A percentile compares a stretch with the other conserved stretches of the same genome.
Conservation (phyloP, 2,113 vertebrate species). For the Plestiodon gilberti region DNA sequence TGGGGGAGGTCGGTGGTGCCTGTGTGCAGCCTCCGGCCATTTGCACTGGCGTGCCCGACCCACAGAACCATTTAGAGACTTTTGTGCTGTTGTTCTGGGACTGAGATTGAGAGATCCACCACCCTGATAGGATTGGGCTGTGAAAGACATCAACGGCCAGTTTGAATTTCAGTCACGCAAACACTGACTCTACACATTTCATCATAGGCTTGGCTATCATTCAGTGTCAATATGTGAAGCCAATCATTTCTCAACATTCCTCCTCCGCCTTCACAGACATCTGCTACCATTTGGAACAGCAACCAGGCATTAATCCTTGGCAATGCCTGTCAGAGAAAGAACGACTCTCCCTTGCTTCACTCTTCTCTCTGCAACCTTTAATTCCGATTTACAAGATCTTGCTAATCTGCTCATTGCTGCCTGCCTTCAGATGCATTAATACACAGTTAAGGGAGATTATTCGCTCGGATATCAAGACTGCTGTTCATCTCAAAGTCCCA, state of each 20-base stretch:
- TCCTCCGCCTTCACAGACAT: slow-evolving; percentile 8
- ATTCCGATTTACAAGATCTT: slow-evolving; percentile 30
- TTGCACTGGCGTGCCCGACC: too few relatives aligned
- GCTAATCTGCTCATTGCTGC: neutral
- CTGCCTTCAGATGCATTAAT: slow-evolving; percentile 46
- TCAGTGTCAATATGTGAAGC: neutral
- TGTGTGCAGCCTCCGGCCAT: too few relatives aligned
- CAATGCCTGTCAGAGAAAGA: neutral
- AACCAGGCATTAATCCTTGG: neutral
- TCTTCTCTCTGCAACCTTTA: neutral
- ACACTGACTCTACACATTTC: slow-evolving; percentile 3
- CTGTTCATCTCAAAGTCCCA: neutral
- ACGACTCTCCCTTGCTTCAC: neutral
- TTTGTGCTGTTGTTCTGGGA: too few relatives aligned
- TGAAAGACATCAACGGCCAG: neutral
- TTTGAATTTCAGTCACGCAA: neutral
- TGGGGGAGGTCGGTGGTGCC: too few relatives aligned
- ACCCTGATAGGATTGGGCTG: too few relatives aligned
- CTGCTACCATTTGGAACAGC: slow-evolving; percentile 18
- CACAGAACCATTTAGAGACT: too few relatives aligned
- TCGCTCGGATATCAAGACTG: slow-evolving; percentile 39
- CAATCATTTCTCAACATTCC: neutral
- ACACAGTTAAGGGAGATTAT: slow-evolving; percentile 38
- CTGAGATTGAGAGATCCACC: too few relatives aligned
- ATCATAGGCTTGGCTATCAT: slow-evolving; percentile 1